Evolutionary conservation across 2,113 vertebrate species (phyloP), one percentile per base, ranked within the genome.

Genomic region (Carassius gibelio): DNA sequence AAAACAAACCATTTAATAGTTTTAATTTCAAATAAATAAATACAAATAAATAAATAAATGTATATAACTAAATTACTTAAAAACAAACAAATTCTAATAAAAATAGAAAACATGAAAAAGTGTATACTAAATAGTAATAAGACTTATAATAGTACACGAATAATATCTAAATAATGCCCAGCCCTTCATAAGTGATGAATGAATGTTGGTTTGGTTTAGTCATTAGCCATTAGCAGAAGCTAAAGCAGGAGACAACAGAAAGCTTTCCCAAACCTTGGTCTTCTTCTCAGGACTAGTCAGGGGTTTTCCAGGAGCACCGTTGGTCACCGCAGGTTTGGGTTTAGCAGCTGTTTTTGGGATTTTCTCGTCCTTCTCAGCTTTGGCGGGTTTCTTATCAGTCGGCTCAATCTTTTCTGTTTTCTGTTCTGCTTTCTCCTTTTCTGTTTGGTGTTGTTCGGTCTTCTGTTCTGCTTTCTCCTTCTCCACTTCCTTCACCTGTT

Each of bases 231-330:
- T 0, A 85, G 82, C 71, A 87, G 38, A 11, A 87, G 84, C 85
- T 79, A 30, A 2, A 85, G 89, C 88, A 85, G 83, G 79, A 26
- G 81, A 59, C 15, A 34, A 5, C 11, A 48, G 76, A 66, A 57
- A 9, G n/a, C 23, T 30, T 11, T 13, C 21, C 75, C 90, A 85
- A 94, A 99, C 98, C 97, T 98, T 99, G 23, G 92, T 14, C 91
- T 97, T 99, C 94, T 96, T 98, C 89, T 98, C 97, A 0, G 94
- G 94, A 89, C 94, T 94, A 36, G 94, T 93, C 8, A 94, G 93
- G 79, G 97, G 96, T 92, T 97, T 99, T 92, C 90, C 96, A 4
- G 94, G 93, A 3, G 95, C 82, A 8, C 95, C 59, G 1, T 93
- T 94, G 89, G 94, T 81, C 0, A 68, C 21, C 21, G 77, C 94